Base-by-base conservation (phyloP, 2,797 vertebrate species). In the Pelobates cultripes region DNA sequence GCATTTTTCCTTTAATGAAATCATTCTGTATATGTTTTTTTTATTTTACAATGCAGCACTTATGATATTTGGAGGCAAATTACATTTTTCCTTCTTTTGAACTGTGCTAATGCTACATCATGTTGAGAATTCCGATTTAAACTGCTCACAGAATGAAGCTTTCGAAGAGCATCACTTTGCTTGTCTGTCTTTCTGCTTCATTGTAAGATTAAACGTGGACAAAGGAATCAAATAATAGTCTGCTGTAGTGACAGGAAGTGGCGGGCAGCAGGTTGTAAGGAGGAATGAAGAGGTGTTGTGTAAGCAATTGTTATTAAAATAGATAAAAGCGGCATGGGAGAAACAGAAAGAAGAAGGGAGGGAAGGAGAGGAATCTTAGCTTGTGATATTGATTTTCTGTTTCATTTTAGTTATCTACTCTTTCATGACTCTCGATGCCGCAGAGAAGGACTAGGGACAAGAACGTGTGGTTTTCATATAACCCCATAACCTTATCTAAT, bases 361-460 rank as follows among this genome's bases (percentile, higher is more conserved):
- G 9, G 9, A 82, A 57, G 14, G 70, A 70, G 47, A 40, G 42
- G 7, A 73, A 53, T 43, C 43, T 47, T 43, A 78, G 70, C 70
- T 53, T 74, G 75, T 17, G 1, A 69, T 83, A 83, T 83, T 83
- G 75, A 82, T 82, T 82, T 82, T 73, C 75, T 82, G 67, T 73
- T 82, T 75, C 66, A 73, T 68, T 73, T 67, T 69, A 73, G 63
- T 67, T 73, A 60, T 78, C 47, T 60, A 47, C 72, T 83, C 75
- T 69, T 60, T 45, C 43, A 10, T 42, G 28, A 13, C 47, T 60
- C 41, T 60, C 28, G 9, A 41, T 74, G 42, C 15, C 51, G 70
- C 40, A 57, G 7, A 12, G 17, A 43, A 72, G 42, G 69, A 55
- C 63, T 71, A 9, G 13, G 63, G 61, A 73, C 15, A 43, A 73